These are phyloP conservation scores for Coreoperca whiteheadi DNA, from an alignment of 2,113 vertebrate species.

Conservation along the genomic window DNA sequence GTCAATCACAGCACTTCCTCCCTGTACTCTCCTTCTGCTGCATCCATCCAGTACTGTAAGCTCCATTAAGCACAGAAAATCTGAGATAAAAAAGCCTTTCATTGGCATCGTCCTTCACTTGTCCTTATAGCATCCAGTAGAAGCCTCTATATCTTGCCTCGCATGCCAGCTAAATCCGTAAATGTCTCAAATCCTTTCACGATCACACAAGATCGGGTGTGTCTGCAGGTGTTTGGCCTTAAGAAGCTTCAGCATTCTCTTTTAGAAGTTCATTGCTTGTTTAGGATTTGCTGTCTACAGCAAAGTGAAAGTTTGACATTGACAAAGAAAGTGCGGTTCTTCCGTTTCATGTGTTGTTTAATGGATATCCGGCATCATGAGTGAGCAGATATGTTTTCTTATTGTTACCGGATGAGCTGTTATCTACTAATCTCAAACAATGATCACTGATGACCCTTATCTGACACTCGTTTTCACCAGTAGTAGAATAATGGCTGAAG, in stretches of 20 bases:
- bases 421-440: constrained; percentile 13
- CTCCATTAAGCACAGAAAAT: constrained; percentile 21
- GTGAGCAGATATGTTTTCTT: constrained; percentile 9
- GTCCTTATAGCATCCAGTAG: constrained; percentile 26
- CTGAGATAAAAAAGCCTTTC: constrained; percentile 17
- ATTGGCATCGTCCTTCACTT: constrained; percentile 30
- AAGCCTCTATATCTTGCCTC: constrained; percentile 20
- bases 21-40: neutral
- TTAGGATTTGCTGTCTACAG: constrained; percentile 26
- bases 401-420: neutral
- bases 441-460: neutral
- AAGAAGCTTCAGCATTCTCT: neutral
- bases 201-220: constrained; percentile 8
- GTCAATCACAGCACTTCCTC: neutral
- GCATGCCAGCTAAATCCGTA: neutral
- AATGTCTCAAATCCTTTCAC: constrained; percentile 23
- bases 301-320: constrained; percentile 22
- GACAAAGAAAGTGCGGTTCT: constrained; percentile 10
- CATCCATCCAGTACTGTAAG: neutral
- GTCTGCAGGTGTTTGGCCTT: constrained; percentile 28
- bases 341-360: constrained; percentile 2
- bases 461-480: constrained; percentile 3
- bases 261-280: constrained; percentile 21
- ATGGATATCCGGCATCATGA: neutral
- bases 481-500: neutral